These are phyloP conservation scores for Agonum fuliginosum DNA, from an alignment of 2,888 invertebrate species.

Conservation along the genomic window DNA sequence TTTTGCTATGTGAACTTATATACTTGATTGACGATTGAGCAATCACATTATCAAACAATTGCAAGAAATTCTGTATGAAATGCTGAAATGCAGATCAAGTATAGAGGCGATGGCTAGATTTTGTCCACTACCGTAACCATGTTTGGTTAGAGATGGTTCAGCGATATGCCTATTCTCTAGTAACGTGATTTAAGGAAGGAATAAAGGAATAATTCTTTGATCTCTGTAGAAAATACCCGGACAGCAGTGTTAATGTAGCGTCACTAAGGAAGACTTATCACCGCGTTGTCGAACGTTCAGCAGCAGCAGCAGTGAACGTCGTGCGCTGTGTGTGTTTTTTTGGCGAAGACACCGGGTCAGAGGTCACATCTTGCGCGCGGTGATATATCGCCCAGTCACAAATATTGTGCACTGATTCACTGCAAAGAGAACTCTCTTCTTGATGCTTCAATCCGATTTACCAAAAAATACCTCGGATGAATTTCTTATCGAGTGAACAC, in stretches of 20 bases:
- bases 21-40: too few species aligned
- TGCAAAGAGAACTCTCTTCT: not conserved
- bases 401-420: conserved; percentile 53
- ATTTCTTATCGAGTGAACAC: conserved; percentile 39
- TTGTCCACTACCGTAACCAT: too few species aligned
- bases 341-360: conserved; percentile 5
- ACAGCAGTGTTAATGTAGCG: conserved; percentile 37
- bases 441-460: conserved; percentile 35
- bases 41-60: too few species aligned
- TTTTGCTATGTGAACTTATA: too few species aligned
- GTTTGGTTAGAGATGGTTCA: too few species aligned
- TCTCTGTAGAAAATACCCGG: too few species aligned
- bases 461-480: conserved; percentile 33
- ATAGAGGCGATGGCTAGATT: too few species aligned
- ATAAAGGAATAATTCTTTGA: too few species aligned
- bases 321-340: conserved; percentile 40
- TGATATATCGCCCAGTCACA: conserved; percentile 50
- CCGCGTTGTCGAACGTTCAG: conserved; percentile 14
- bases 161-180: too few species aligned
- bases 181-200: too few species aligned
- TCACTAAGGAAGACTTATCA: conserved; percentile 51
- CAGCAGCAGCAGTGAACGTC: conserved; percentile 40
- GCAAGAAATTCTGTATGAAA: too few species aligned
- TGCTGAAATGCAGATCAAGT: too few species aligned
- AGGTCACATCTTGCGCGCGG: not conserved